Base-by-base conservation (phyloP, 2,113 vertebrate species). In the Perca flavescens region DNA sequence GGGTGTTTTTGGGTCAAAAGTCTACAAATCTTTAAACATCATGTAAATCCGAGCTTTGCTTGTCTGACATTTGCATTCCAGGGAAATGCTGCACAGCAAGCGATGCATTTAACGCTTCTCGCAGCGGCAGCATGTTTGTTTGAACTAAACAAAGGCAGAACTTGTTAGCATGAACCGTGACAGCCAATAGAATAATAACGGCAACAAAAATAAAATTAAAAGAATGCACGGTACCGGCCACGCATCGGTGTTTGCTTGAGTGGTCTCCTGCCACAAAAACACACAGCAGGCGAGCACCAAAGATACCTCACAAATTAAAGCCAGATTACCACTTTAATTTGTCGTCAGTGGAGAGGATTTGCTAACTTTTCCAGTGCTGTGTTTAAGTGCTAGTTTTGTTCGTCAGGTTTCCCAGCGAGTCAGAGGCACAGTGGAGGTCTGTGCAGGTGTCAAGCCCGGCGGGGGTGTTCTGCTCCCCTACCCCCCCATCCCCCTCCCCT, bases 391-490 rank as follows among this genome's bases (percentile, higher is more conserved):
- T 74, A 50, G 70, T 82, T 86, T 47, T 54, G 80, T 86, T 90
- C 61, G 73, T 89, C 82, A 75, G 76, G 64, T 89, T 89, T 84
- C 83, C 74, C 81, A 77, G 86, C 50, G 90, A 90, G 79, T 84
- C 73, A 84, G 80, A 91, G 83, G 86, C 93, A 91, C 90, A 86
- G 92, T 74, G 87, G 92, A 93, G 91, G 93, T 93, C 94, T 91
- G 91, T 91, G 93, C 94, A 95, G 94, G 95, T 87, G 87, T 9
- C 43, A 80, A 89, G 89, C 90, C 94, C 90, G 76, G 86, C 92
- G 88, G 92, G 91, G 90, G 43, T 89, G 90, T 86, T 90, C 83
- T 82, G 80, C 77, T 63, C 88, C 77, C 79, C 60, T 25, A 25
- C 25, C 25, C 25, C 25, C 25, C 25, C 25, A 25, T 77, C 71